These are phyloP conservation scores for Napeogenes sylphis DNA, from an alignment of 2,888 invertebrate genomes.

Conservation along the genomic window DNA sequence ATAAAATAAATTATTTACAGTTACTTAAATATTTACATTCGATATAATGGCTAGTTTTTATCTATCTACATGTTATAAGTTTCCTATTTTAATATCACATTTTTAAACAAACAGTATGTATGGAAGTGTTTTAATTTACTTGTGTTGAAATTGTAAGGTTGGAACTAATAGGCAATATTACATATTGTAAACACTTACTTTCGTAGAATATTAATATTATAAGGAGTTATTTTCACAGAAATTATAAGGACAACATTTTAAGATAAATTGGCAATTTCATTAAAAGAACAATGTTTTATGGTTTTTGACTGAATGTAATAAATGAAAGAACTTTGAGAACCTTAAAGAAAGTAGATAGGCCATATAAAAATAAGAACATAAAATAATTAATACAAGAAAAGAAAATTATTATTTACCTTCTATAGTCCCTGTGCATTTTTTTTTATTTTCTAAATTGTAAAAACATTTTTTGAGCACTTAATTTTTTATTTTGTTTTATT, in stretches of 20 bases:
- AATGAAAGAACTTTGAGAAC: background rate
- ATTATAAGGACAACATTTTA: too few relatives aligned
- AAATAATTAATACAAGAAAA: background rate
- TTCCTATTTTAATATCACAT: constrained; percentile 65
- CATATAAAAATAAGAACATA: background rate
- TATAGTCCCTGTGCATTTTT: background rate
- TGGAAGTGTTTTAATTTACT: background rate
- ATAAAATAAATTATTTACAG: background rate
- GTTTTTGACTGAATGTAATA: too few relatives aligned
- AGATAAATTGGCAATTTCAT: too few relatives aligned
- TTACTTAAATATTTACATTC: constrained; percentile 12
- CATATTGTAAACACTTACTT: too few relatives aligned
- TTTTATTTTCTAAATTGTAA: background rate
- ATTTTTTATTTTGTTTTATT: background rate
- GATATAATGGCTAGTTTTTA: constrained; percentile 13
- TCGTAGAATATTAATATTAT: too few relatives aligned
- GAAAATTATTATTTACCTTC: background rate
- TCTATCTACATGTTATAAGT: constrained; percentile 30
- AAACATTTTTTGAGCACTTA: background rate
- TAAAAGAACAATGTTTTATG: too few relatives aligned
- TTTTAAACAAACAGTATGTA: constrained; percentile 34
- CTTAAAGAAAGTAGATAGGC: background rate
- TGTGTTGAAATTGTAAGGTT: background rate
- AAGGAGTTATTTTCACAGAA: too few relatives aligned
- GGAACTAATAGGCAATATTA: too few relatives aligned